phyloP scores from a whole-genome alignment of 2,113 vertebrate species.

The Geococcyx californianus region DNA sequence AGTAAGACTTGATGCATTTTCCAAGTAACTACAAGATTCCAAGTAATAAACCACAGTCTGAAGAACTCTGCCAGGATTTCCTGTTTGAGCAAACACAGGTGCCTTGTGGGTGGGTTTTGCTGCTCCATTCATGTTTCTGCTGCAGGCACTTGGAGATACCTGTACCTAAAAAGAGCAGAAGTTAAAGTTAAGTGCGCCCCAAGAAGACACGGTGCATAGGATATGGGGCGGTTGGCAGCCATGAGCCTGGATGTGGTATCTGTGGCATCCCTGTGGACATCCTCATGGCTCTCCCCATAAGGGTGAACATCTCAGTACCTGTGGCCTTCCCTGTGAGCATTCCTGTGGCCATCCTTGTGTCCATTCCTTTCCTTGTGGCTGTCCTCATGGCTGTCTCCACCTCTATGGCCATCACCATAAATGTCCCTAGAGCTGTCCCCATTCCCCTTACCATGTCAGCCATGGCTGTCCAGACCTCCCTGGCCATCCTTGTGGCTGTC shows the following conservation, averaged over 20 bases:
- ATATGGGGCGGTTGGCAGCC: neutral
- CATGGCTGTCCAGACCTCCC: too few species aligned
- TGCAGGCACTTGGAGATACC: neutral
- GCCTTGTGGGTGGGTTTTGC: neutral
- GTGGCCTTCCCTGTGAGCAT: neutral
- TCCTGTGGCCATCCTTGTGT: neutral
- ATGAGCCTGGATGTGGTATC: too few species aligned
- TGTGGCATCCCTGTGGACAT: neutral
- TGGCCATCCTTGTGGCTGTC: neutral
- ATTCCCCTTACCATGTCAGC: neutral
- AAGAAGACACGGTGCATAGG: too few species aligned
- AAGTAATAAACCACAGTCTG: neutral
- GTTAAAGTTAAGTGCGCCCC: neutral
- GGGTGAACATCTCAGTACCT: accelerated
- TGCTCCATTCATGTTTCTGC: neutral
- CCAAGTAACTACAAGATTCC: neutral
- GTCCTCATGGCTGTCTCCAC: neutral
- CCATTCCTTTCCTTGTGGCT: too few species aligned
- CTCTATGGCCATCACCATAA: too few species aligned
- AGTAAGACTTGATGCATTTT: neutral
- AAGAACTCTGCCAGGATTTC: neutral
- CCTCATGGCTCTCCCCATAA: neutral
- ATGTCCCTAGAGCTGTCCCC: too few species aligned
- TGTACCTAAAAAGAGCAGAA: neutral
- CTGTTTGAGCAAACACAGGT: neutral